phyloP scores from a whole-genome alignment of 1,140 invertebrate species.

The Whitmania pigra region DNA sequence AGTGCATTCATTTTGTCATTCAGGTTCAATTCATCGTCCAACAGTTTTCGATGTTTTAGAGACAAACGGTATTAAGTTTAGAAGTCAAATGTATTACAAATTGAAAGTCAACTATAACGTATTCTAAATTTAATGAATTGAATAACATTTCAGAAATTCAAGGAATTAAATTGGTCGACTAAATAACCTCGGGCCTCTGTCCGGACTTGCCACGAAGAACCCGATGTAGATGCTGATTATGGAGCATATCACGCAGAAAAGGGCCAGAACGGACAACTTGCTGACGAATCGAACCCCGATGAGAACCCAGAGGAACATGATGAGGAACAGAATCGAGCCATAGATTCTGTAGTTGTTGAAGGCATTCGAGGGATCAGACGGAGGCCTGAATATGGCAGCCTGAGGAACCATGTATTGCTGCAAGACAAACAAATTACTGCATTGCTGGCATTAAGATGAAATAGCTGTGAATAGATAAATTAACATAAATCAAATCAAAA shows the following conservation, averaged over 20 bases:
- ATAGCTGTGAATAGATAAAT: too few relatives aligned
- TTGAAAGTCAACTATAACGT: not conserved
- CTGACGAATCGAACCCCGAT: conserved; percentile 95
- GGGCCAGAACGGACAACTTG: conserved; percentile 88
- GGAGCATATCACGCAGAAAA: conserved; percentile 87
- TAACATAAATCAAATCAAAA: not conserved
- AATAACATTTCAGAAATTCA: too few relatives aligned
- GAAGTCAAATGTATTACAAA: not conserved
- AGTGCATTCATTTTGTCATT: not conserved
- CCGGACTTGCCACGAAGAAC: conserved; percentile 72
- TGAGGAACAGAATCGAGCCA: conserved; percentile 70
- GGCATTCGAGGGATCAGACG: conserved; percentile 22
- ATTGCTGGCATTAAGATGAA: too few relatives aligned
- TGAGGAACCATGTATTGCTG: conserved; percentile 83
- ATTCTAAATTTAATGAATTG: too few relatives aligned
- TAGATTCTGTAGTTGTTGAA: conserved; percentile 91
- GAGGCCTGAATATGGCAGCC: conserved; percentile 29
- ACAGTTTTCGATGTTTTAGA: not conserved
- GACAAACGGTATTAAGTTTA: not conserved
- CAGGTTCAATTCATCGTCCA: not conserved
- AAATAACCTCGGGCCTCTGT: conserved; percentile 47
- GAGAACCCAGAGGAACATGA: conserved; percentile 88
- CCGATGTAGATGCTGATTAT: conserved; percentile 90
- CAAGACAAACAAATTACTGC: conserved; percentile 19
- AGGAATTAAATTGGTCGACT: not conserved